A percentile compares a stretch with the other conserved stretches of the same genome.
Evolutionary conservation across 1,140 invertebrate genomes (phyloP).

Genomic region (Pogonomyrmex barbatus): DNA sequence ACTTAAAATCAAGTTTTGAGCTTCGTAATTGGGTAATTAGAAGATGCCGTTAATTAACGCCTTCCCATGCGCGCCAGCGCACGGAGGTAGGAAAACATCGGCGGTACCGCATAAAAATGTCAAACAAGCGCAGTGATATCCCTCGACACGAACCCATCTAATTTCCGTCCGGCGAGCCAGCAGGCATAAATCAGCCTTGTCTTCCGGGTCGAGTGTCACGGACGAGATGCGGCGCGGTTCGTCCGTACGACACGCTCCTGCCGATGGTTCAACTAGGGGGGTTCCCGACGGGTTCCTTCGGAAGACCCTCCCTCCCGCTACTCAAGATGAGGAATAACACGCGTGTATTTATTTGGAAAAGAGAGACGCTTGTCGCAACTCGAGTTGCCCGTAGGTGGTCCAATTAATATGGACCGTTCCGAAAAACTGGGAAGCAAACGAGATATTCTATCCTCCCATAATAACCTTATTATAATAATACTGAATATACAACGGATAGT

Average conservation of each 20-base stretch:
- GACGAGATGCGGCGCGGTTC: slow-evolving; percentile 49
- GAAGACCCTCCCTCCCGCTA: slow-evolving; percentile 13
- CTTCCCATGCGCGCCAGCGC: not conserved
- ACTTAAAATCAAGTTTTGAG: not conserved
- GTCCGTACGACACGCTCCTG: slow-evolving; percentile 43
- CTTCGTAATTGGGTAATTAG: slow-evolving; percentile 38
- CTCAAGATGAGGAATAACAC: slow-evolving; percentile 45
- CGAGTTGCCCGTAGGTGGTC: slow-evolving; percentile 43
- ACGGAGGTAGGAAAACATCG: slow-evolving; percentile 8
- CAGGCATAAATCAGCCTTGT: slow-evolving; percentile 59
- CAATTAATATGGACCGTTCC: slow-evolving; percentile 40
- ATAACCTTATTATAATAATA: slow-evolving; percentile 10
- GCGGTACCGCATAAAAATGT: slow-evolving; percentile 53
- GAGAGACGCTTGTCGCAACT: slow-evolving; percentile 61
- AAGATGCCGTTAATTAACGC: slow-evolving; percentile 53
- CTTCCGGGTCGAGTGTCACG: slow-evolving; percentile 61
- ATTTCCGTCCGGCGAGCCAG: slow-evolving; percentile 54
- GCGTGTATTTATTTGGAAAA: slow-evolving; percentile 69
- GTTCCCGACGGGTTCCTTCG: slow-evolving; percentile 3
- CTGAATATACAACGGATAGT: not conserved
- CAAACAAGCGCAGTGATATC: slow-evolving; percentile 55
- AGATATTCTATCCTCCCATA: not conserved
- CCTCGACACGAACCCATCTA: slow-evolving; percentile 49
- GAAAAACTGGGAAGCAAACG: slow-evolving; percentile 36
- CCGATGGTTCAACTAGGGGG: slow-evolving; percentile 20